These are phyloP conservation scores for Drosophila mimica DNA, from an alignment of 2,888 invertebrate genomes.

Conservation along the genomic window DNA sequence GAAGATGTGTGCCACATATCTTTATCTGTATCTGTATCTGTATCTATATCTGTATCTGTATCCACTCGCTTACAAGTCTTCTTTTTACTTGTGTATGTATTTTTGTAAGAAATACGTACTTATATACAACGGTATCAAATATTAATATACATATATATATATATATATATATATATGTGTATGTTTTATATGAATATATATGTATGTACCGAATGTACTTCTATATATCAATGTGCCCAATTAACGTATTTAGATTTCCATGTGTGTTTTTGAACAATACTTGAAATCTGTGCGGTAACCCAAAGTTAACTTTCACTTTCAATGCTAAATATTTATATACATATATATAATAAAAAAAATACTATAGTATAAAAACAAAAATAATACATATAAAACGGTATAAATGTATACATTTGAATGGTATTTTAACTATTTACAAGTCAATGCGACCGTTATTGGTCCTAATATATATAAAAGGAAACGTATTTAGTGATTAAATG, in stretches of 20 bases:
- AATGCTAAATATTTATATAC: constrained; percentile 21
- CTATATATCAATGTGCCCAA: constrained; percentile 68
- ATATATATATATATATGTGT: not conserved
- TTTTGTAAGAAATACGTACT: not conserved
- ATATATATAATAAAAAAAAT: not conserved
- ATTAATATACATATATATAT: constrained; percentile 9
- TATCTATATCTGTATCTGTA: not conserved
- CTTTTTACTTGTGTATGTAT: not conserved
- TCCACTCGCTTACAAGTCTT: not conserved
- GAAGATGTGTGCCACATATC: not conserved
- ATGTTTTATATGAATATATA: constrained; percentile 2
- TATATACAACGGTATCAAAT: constrained; percentile 26
- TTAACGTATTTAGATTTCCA: constrained; percentile 59
- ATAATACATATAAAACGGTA: constrained; percentile 5
- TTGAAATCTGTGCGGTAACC: constrained; percentile 67
- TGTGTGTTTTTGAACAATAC: constrained; percentile 47
- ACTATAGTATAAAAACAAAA: not conserved
- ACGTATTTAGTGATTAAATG: constrained; percentile 43
- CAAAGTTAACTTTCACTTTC: constrained; percentile 81
- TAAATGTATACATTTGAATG: constrained; percentile 36
- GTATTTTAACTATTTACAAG: constrained; percentile 70
- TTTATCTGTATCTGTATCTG: not conserved
- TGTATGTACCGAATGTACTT: constrained; percentile 17
- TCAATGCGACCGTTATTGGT: constrained; percentile 69
- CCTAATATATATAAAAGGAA: constrained; percentile 7